phyloP scores from a whole-genome alignment of 1,140 invertebrate species.

The Drosophila nikananu region DNA sequence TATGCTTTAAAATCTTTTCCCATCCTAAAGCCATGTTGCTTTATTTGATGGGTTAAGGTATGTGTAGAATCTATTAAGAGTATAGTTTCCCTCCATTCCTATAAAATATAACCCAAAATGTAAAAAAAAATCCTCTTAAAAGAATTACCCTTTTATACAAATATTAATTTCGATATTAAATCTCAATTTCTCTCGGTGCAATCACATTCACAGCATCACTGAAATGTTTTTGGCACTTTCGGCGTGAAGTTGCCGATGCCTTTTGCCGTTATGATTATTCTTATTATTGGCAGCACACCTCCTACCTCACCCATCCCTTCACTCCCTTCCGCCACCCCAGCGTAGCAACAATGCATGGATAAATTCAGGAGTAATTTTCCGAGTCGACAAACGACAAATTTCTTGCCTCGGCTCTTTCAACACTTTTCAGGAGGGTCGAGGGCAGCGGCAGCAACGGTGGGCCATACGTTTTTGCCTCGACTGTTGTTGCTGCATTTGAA shows the following conservation, averaged over 20 bases:
- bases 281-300: constrained; percentile 67
- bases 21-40: too few species aligned
- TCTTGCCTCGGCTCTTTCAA: constrained; percentile 62
- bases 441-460: neutral
- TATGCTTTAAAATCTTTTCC: too few species aligned
- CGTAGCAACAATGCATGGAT: constrained; percentile 71
- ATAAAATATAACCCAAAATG: neutral
- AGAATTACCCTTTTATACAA: too few species aligned
- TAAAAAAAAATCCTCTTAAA: rapidly evolving
- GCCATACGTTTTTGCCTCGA: constrained; percentile 55
- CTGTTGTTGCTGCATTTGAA: constrained; percentile 74
- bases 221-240: constrained; percentile 82
- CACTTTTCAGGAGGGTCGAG: constrained; percentile 44
- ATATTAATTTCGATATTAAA: too few species aligned
- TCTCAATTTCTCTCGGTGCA: neutral
- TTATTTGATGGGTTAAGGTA: too few species aligned
- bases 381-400: constrained; percentile 61
- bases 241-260: constrained; percentile 68
- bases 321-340: neutral
- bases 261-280: constrained; percentile 76
- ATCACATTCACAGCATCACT: constrained; percentile 60
- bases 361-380: constrained; percentile 63
- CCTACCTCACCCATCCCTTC: neutral
- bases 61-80: neutral
- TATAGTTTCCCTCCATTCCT: neutral